Evolutionary conservation across 2,888 invertebrate genomes (phyloP).

Genomic region (Drosophila kuntzei): DNA sequence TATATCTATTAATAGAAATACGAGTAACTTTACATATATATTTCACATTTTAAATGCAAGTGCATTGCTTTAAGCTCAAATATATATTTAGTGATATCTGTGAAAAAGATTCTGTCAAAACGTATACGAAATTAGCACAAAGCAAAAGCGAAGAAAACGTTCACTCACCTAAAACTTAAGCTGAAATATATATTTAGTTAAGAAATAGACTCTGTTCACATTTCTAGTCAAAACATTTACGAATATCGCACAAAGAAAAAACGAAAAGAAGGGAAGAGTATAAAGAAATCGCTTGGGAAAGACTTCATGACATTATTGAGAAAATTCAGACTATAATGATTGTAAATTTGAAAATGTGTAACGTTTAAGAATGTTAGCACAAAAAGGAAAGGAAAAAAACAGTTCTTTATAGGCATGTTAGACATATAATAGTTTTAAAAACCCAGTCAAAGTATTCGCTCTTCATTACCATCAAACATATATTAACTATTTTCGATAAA

Average conservation of each 20-base stretch:
- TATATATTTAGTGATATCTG: not conserved
- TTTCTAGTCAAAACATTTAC: not conserved
- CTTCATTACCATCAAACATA: not conserved
- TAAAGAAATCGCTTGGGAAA: not conserved
- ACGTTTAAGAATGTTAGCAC: not conserved
- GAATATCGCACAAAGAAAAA: slow-evolving; percentile 1
- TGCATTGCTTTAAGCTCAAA: not conserved
- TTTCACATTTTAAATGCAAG: not conserved
- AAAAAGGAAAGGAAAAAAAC: not conserved
- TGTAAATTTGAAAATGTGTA: not conserved
- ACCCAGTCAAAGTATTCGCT: too few species aligned
- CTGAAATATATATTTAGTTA: not conserved
- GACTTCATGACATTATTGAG: not conserved
- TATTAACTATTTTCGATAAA: not conserved
- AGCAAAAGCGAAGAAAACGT: not conserved
- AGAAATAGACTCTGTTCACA: not conserved
- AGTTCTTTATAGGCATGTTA: not conserved
- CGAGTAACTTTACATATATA: not conserved
- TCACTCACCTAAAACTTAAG: too few species aligned
- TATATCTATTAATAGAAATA: not conserved
- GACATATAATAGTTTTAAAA: not conserved
- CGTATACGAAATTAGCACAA: not conserved
- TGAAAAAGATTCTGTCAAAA: not conserved
- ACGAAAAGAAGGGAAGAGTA: not conserved
- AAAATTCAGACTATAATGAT: not conserved